Conservation (phyloP, 2,113 vertebrate genomes). For the Ophiodon elongatus region DNA sequence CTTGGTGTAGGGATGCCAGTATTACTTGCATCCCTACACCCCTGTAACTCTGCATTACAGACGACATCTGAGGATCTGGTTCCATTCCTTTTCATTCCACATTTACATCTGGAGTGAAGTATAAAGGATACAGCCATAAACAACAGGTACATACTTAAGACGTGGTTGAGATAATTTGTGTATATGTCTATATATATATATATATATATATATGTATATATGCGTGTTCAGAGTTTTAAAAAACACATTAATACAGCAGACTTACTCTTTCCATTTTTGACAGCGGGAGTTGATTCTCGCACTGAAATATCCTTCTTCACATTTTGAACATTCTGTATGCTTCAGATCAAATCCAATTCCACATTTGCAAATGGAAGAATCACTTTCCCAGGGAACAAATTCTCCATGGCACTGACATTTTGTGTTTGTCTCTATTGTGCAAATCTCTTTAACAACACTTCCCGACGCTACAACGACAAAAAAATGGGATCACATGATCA, state of each 20-base stretch:
- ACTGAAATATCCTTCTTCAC: slow-evolving; percentile 60
- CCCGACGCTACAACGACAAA: slow-evolving; percentile 18
- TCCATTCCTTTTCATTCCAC: slow-evolving; percentile 48
- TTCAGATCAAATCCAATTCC: slow-evolving; percentile 28
- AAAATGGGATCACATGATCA: slow-evolving; percentile 1
- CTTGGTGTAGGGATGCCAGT: accelerated
- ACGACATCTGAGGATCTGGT: slow-evolving; percentile 30
- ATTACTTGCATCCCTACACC: neutral
- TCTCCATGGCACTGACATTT: slow-evolving; percentile 54
- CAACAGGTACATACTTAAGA: neutral
- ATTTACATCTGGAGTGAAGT: slow-evolving; percentile 61
- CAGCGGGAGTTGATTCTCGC: accelerated
- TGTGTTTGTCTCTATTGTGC: slow-evolving; percentile 15
- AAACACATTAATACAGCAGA: neutral
- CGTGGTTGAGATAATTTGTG: neutral
- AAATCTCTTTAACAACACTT: accelerated
- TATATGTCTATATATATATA: too few relatives aligned
- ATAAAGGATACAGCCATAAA: slow-evolving; percentile 1
- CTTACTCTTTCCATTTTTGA: slow-evolving; percentile 68
- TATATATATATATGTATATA: too few relatives aligned
- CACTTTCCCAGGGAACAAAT: accelerated
- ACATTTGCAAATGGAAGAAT: slow-evolving; percentile 61
- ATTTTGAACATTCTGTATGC: slow-evolving; percentile 61
- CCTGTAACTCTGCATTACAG: slow-evolving; percentile 40
- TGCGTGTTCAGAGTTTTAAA: neutral